Evolutionary conservation across 2,888 invertebrate species (phyloP).

Genomic region (Antheraea assamensis): DNA sequence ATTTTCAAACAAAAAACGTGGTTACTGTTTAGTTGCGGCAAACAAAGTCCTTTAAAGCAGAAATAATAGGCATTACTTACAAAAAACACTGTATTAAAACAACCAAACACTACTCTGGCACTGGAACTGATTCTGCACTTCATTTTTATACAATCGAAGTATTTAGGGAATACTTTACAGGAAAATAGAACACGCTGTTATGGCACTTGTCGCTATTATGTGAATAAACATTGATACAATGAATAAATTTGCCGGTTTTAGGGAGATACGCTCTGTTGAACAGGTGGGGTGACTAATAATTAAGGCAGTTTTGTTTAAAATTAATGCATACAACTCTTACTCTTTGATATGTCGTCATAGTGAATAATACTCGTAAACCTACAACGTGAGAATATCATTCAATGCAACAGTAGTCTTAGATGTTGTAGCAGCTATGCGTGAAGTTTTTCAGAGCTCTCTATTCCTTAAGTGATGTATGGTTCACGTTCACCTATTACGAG

Average conservation of each 20-base stretch:
- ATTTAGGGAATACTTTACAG: conserved; percentile 16
- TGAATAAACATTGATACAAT: conserved; percentile 63
- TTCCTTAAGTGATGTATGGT: neutral
- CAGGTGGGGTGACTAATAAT: conserved; percentile 82
- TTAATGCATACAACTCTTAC: conserved; percentile 66
- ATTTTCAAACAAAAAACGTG: neutral
- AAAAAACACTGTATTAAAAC: conserved; percentile 85
- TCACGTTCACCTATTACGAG: neutral
- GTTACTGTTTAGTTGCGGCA: neutral
- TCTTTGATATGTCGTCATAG: conserved; percentile 26
- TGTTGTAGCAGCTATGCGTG: neutral
- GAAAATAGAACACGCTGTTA: conserved; percentile 40
- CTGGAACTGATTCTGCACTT: conserved; percentile 73
- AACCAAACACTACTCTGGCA: conserved; percentile 85
- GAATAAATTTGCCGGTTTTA: conserved; percentile 78
- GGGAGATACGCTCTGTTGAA: conserved; percentile 80
- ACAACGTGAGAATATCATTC: neutral
- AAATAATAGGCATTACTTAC: conserved; percentile 68
- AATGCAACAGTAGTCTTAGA: neutral
- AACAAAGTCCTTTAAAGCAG: neutral
- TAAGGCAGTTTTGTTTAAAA: conserved; percentile 77
- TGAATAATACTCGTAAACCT: neutral
- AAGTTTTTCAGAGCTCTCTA: neutral
- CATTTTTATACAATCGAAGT: conserved; percentile 40
- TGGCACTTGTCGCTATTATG: conserved; percentile 43